phyloP scores from a whole-genome alignment of 2,797 vertebrate species.

The Smutsia temminckii region DNA sequence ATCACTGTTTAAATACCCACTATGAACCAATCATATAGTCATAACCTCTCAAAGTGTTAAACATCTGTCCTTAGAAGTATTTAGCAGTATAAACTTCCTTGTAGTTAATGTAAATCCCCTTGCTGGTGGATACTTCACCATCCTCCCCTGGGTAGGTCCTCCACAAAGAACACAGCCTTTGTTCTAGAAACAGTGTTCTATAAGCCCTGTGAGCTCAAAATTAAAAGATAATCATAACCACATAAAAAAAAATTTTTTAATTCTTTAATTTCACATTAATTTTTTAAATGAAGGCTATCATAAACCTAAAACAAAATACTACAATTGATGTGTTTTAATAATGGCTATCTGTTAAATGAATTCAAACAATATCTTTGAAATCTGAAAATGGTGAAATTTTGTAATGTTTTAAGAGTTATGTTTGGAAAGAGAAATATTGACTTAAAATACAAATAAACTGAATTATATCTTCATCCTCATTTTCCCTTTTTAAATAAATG shows the following conservation, averaged over 20 bases:
- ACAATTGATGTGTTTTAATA: neutral
- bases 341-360: neutral
- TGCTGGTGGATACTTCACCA: neutral
- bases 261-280: neutral
- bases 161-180: neutral
- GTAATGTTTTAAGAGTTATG: neutral
- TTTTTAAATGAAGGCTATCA: neutral
- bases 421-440: neutral
- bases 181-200: neutral
- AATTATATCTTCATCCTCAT: neutral
- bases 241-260: neutral
- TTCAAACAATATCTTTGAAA: neutral
- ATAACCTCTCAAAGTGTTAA: neutral
- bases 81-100: neutral
- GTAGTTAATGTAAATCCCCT: neutral
- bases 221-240: neutral
- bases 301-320: neutral
- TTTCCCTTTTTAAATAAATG: neutral
- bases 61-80: neutral
- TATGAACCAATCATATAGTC: neutral
- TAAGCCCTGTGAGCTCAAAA: neutral
- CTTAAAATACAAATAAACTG: neutral
- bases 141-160: neutral
- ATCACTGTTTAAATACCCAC: neutral
- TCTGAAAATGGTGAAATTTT: constrained; percentile 23